phyloP scores from a whole-genome alignment of 2,888 invertebrate species.

The Cerceris rybyensis region DNA sequence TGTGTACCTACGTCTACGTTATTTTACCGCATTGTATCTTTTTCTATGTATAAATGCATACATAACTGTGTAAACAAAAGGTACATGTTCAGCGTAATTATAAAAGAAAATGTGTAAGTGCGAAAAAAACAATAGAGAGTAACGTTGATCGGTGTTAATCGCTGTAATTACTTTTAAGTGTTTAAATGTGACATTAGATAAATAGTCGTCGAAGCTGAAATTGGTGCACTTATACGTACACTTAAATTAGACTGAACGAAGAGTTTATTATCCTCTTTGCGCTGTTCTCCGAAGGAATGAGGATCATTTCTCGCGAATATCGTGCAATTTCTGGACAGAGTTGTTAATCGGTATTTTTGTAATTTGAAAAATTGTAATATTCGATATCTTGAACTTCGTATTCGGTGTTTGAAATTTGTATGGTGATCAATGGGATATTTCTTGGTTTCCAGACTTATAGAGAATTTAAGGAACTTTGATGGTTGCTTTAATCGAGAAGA shows the following conservation, averaged over 20 bases:
- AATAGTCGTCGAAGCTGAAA: slow-evolving; percentile 7
- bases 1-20: slow-evolving; percentile 9
- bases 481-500: no score
- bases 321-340: neutral
- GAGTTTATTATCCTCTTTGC: slow-evolving; percentile 41
- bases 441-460: no score
- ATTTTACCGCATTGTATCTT: slow-evolving; percentile 1
- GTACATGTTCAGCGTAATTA: neutral
- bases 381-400: no score
- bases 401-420: no score
- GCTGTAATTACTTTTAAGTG: slow-evolving; percentile 59
- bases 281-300: slow-evolving; percentile 1
- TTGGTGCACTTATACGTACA: slow-evolving; percentile 9
- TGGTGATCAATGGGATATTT: no score
- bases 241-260: slow-evolving; percentile 1
- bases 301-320: neutral
- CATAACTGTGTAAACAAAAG: neutral
- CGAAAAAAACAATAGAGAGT: slow-evolving; percentile 13
- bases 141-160: slow-evolving; percentile 66
- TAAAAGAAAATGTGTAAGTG: neutral
- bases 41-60: neutral
- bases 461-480: no score
- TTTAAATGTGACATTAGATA: slow-evolving; percentile 65
- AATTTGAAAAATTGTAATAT: neutral
- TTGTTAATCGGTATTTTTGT: neutral